Conservation (phyloP, 2,797 vertebrate genomes). For the Myiothlypis coronata region DNA sequence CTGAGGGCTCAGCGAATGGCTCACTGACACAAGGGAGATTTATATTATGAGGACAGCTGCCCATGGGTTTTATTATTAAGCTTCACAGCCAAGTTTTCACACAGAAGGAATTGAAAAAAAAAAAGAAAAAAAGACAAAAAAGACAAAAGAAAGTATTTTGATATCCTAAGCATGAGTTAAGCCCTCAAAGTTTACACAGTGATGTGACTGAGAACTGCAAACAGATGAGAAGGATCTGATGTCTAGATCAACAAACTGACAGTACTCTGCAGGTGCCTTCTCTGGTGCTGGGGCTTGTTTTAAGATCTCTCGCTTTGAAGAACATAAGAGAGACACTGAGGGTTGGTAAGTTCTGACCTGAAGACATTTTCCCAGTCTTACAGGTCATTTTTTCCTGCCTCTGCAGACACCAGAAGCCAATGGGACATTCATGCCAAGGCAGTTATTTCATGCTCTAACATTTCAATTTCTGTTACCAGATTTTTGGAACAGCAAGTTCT, state of each 20-base stretch:
- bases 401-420: not conserved
- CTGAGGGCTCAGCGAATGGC: not conserved
- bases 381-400: not conserved
- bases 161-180: not conserved
- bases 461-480: not conserved
- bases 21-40: not conserved
- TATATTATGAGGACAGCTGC: not conserved
- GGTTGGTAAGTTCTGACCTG: not conserved
- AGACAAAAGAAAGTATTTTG: not conserved
- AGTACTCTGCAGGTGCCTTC: not conserved
- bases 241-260: not conserved
- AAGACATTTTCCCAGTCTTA: not conserved
- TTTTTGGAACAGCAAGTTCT: slow-evolving; percentile 6
- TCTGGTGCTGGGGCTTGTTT: not conserved
- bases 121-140: not conserved
- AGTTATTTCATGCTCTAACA: not conserved
- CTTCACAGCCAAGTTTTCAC: not conserved
- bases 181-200: not conserved
- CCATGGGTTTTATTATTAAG: not conserved
- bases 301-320: not conserved
- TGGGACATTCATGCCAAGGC: not conserved
- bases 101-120: not conserved
- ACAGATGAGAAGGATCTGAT: not conserved
- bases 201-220: not conserved
- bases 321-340: not conserved